phyloP scores from a whole-genome alignment of 2,797 vertebrate genomes.

The Graptemys geographica region DNA sequence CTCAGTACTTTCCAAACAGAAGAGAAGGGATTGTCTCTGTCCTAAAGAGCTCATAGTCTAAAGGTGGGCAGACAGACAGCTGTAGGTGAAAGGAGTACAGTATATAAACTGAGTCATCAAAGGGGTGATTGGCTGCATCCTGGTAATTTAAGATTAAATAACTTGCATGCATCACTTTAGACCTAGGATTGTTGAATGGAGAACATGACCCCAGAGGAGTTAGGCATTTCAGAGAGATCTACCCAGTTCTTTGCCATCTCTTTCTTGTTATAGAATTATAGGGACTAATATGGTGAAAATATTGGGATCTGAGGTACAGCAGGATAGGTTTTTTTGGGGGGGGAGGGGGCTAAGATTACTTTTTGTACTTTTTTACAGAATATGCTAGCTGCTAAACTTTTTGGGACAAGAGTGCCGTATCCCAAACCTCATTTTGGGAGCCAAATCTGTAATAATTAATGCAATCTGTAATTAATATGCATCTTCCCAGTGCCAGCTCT shows the following conservation, averaged over 20 bases:
- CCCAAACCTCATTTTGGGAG: neutral
- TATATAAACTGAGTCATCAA: neutral
- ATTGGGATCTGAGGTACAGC: neutral
- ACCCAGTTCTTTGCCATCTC: neutral
- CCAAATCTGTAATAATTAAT: neutral
- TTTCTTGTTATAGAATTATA: neutral
- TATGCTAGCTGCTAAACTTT: neutral
- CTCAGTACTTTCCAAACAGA: neutral
- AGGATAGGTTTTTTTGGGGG: neutral
- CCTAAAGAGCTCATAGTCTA: neutral
- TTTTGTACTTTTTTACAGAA: neutral
- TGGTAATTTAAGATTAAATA: neutral
- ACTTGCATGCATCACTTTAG: neutral
- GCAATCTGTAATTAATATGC: fast-evolving
- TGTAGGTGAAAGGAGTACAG: neutral
- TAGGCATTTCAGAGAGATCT: neutral
- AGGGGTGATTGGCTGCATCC: neutral
- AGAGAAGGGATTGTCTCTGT: neutral
- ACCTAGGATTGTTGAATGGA: neutral
- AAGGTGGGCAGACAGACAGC: neutral
- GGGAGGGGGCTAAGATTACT: neutral
- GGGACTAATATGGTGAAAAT: neutral
- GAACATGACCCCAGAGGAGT: neutral
- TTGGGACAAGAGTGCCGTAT: neutral
- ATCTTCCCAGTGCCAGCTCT: fast-evolving